Conservation (phyloP, 2,113 vertebrate species). For the Phalacrocorax pelagicus region DNA sequence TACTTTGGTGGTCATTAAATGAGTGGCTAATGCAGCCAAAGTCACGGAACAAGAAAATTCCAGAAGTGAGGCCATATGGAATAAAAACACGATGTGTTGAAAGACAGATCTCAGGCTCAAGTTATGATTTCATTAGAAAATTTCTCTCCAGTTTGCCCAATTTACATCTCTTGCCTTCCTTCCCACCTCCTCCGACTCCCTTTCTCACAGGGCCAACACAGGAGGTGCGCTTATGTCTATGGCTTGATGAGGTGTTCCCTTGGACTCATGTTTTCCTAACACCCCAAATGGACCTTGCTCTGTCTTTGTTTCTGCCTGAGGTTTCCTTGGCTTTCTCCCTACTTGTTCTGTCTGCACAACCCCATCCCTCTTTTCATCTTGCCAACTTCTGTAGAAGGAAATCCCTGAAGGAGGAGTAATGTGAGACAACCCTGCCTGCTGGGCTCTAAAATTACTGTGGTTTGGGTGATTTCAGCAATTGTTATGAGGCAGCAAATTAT, state of each 20-base stretch:
- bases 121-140: conserved; percentile 8
- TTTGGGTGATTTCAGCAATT: conserved; percentile 16
- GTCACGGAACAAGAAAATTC: conserved; percentile 28
- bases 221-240: neutral
- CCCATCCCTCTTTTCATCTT: neutral
- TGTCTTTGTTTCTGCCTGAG: neutral
- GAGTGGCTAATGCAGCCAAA: neutral
- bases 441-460: conserved; percentile 21
- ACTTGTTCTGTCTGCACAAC: neutral
- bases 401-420: conserved; percentile 8
- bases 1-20: neutral
- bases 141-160: neutral
- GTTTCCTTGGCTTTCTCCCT: neutral
- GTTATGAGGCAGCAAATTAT: neutral
- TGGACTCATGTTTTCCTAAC: neutral
- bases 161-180: conserved; percentile 37
- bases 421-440: conserved; percentile 8
- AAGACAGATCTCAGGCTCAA: conserved; percentile 60
- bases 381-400: conserved; percentile 5
- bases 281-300: neutral
- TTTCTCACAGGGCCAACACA: neutral
- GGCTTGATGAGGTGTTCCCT: conserved; percentile 28
- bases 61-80: conserved; percentile 48
- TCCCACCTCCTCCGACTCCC: neutral
- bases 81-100: conserved; percentile 59